Evolutionary conservation across 2,888 invertebrate genomes (phyloP), one percentile per base, ranked within the genome.

Genomic region (Amiota mariae): DNA sequence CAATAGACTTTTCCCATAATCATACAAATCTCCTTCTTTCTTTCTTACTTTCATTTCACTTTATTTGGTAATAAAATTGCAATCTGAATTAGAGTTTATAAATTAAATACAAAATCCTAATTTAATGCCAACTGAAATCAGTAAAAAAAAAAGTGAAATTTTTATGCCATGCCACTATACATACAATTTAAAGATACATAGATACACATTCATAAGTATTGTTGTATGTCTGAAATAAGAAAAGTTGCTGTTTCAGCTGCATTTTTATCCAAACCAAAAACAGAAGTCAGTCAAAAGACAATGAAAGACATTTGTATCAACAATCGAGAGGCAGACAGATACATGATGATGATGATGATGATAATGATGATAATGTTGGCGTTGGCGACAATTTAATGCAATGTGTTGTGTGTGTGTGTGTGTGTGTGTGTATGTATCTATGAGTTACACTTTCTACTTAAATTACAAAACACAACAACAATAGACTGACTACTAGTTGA

Each of bases 401-500:
- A 6, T 36, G 20, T 48, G 20, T 48, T 49, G 15, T 49, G 66
- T 66, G 9, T 77, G 78, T 59, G 71, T 64, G 66, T 46, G n/a
- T 70, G 47, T 70, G 64, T 67, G n/a, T n/a, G n/a, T n/a, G 66
- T 66, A 15, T 77, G 78, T 59, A 72, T 64, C 70, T 46, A 18
- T 70, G 47, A 72, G 64, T 67, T 67, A 79, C 36, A 36, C 72
- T 75, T 80, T 79, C 67, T 75, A 81, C 78, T 80, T 72, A 73
- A 75, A 76, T 76, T 75, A 79, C 75, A 75, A 12, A 51, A 67
- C 47, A 48, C 47, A 54, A 15, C 54, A 54, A 36, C 36, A 36
- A 36, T 36, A 36, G 8, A 36, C 36, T 36, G 36, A 36, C 8
- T 24, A 24, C 3, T 36, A 36, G 36, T 36, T 36, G 36, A 36